These are phyloP conservation scores for Enteromius viviparus DNA, from an alignment of 2,797 vertebrate species.

Conservation along the genomic window DNA sequence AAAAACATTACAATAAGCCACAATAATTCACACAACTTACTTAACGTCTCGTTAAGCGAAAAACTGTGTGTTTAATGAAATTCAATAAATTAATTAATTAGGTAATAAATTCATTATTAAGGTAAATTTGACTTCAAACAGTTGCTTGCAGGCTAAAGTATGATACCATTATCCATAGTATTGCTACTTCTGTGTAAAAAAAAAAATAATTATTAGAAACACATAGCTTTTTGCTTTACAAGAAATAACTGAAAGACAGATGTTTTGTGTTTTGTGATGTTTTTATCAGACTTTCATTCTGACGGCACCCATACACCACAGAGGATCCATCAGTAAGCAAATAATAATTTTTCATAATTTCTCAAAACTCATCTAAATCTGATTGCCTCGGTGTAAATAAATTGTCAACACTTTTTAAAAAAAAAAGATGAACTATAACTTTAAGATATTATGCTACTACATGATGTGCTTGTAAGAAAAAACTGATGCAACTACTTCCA, in stretches of 20 bases:
- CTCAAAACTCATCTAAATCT: not conserved
- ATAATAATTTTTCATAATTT: not conserved
- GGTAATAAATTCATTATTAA: not conserved
- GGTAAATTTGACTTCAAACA: not conserved
- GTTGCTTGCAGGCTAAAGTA: not conserved
- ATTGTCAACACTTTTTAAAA: not conserved
- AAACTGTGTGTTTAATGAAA: not conserved
- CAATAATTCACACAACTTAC: not conserved
- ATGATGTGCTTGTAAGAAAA: conserved; percentile 22
- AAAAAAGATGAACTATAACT: not conserved
- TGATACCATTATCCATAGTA: not conserved
- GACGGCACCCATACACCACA: not conserved
- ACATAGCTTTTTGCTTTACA: not conserved
- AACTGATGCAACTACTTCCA: conserved; percentile 30
- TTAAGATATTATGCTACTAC: not conserved
- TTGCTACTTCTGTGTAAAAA: not conserved
- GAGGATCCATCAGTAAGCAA: not conserved
- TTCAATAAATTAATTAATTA: too few relatives aligned
- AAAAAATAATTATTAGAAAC: not conserved
- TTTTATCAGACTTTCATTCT: not conserved
- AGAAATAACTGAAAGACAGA: not conserved
- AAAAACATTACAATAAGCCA: not conserved
- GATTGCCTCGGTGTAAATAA: not conserved
- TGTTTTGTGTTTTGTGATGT: not conserved
- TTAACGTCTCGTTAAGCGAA: not conserved